phyloP scores from a whole-genome alignment of 2,113 vertebrate genomes.

The Pantherophis guttatus region DNA sequence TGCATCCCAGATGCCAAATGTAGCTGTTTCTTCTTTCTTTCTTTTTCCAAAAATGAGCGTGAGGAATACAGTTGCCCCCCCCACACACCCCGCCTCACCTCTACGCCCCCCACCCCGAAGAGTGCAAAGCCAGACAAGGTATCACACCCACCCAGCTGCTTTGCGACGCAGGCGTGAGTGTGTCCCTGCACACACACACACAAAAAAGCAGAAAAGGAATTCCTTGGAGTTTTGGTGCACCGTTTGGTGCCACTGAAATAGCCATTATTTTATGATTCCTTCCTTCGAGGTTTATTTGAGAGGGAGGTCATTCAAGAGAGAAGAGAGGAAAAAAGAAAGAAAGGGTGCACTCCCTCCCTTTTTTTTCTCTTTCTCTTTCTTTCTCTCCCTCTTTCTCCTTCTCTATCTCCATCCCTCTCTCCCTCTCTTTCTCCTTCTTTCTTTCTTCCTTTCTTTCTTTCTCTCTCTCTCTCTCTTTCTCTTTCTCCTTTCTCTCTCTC shows the following conservation, averaged over 20 bases:
- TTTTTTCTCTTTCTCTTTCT: too few species aligned
- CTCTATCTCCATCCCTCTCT: too few species aligned
- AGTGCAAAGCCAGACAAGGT: background rate
- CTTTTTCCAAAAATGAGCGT: background rate
- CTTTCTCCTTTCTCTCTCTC: too few species aligned
- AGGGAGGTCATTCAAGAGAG: background rate
- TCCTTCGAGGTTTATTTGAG: background rate
- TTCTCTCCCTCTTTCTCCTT: too few species aligned
- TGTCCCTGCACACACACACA: background rate
- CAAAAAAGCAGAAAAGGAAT: background rate
- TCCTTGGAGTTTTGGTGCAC: background rate
- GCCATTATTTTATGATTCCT: background rate
- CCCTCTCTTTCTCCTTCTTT: fast-evolving
- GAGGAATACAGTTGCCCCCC: background rate
- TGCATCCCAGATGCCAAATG: background rate
- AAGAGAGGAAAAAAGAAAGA: slow-evolving; percentile 22
- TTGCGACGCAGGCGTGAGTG: slow-evolving; percentile 44
- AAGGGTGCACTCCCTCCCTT: background rate
- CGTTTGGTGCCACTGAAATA: background rate
- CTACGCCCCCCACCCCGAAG: too few species aligned
- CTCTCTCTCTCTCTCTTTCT: too few species aligned
- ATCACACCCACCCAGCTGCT: slow-evolving; percentile 37
- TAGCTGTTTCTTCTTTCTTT: background rate
- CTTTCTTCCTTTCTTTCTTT: fast-evolving
- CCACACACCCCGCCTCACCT: too few species aligned